Conservation (phyloP, 2,888 invertebrate genomes). For the Tanypteryx hageni region DNA sequence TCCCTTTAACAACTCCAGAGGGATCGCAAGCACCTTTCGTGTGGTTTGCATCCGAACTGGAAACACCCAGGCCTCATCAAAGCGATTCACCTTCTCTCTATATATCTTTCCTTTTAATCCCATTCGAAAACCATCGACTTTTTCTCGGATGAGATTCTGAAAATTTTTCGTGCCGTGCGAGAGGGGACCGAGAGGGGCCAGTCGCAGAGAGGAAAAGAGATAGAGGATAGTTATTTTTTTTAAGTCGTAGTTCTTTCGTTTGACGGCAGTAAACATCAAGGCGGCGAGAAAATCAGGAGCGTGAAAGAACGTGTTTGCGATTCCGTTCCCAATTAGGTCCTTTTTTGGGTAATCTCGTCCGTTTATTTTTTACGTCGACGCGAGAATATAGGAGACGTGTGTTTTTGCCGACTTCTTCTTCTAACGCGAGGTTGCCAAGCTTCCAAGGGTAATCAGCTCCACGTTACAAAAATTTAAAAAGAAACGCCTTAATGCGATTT, state of each 20-base stretch:
- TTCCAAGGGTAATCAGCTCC: no score
- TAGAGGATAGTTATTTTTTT: neutral
- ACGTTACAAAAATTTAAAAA: no score
- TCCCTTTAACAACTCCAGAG: conserved; percentile 22
- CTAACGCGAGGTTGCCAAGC: neutral
- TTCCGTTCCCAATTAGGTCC: neutral
- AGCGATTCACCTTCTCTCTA: neutral
- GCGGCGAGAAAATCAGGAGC: neutral
- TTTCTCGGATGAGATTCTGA: neutral
- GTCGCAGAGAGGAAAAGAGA: neutral
- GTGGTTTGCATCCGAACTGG: conserved; percentile 23
- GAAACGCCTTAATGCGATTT: no score
- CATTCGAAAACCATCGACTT: conserved; percentile 35
- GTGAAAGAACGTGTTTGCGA: neutral
- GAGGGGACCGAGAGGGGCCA: neutral
- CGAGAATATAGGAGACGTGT: neutral
- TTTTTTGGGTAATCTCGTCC: neutral
- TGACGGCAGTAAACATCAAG: neutral
- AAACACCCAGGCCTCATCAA: conserved; percentile 18
- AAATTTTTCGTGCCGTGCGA: neutral
- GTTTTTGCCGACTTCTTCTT: neutral
- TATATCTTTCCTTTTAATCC: neutral
- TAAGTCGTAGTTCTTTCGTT: neutral
- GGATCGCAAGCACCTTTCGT: conserved; percentile 15
- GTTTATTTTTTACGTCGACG: neutral